A percentile compares a stretch with the other conserved stretches of the same genome.
These are phyloP conservation scores for Drosophila pallidifrons DNA, from an alignment of 1,140 invertebrate genomes.

Conservation along the genomic window DNA sequence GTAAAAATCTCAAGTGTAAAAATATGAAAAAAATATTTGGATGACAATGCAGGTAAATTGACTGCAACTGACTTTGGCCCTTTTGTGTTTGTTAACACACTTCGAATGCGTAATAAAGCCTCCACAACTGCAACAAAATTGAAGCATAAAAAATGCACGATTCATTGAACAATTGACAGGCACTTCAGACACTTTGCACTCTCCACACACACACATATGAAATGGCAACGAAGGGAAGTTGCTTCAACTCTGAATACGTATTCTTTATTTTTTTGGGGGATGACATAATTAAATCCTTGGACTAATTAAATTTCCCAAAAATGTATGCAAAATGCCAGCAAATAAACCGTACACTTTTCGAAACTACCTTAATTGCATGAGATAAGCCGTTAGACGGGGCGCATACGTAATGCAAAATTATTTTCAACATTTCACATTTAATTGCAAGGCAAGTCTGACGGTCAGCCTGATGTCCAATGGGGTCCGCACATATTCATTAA, in stretches of 20 bases:
- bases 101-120: conserved; percentile 45
- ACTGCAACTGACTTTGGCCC: conserved; percentile 56
- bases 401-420: conserved; percentile 82
- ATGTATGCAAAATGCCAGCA: conserved; percentile 62
- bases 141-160: conserved; percentile 51
- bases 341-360: conserved; percentile 53
- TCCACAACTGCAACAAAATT: conserved; percentile 69
- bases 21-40: conserved; percentile 47
- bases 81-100: conserved; percentile 11
- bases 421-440: conserved; percentile 85
- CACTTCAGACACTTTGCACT: conserved; percentile 8
- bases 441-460: conserved; percentile 63
- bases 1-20: conserved; percentile 72
- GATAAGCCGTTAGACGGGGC: conserved; percentile 76
- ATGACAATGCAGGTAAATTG: conserved; percentile 81
- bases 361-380: conserved; percentile 84
- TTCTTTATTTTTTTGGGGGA: conserved; percentile 34
- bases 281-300: conserved; percentile 85
- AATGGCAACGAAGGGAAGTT: neutral
- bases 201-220: no score
- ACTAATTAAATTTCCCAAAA: conserved; percentile 85
- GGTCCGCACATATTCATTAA: conserved; percentile 69
- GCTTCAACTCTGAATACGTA: neutral
- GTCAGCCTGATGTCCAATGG: conserved; percentile 18
- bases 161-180: conserved; percentile 64